A percentile compares a stretch with the other conserved stretches of the same genome.
Evolutionary conservation across 2,113 vertebrate species (phyloP).

Genomic region (Coptodon bakossiorum): DNA sequence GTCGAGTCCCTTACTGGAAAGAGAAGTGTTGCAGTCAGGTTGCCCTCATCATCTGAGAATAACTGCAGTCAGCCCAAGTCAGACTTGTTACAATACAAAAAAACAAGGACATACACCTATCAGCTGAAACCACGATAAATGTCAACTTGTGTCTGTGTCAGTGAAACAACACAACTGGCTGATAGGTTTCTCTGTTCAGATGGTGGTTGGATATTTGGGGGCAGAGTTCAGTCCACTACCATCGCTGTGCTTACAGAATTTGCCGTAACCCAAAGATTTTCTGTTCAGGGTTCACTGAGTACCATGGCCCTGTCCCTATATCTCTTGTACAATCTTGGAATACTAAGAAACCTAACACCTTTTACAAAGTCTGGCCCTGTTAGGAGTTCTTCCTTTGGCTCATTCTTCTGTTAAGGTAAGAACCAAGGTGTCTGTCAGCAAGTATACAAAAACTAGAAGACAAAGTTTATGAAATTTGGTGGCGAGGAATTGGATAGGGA

Average conservation of each 20-base stretch:
- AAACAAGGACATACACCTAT: background rate
- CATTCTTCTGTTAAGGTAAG: background rate
- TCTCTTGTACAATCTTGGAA: background rate
- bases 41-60: background rate
- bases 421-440: background rate
- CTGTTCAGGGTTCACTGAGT: background rate
- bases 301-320: background rate
- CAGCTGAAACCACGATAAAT: background rate
- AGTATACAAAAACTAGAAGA: background rate
- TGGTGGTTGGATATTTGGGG: background rate
- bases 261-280: background rate
- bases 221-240: background rate
- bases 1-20: background rate
- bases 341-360: background rate
- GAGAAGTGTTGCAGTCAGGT: background rate
- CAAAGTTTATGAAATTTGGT: background rate
- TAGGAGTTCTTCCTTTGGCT: background rate
- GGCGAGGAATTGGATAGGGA: background rate
- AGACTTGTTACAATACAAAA: background rate
- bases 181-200: background rate
- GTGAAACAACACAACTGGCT: too few relatives aligned
- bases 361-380: background rate
- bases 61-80: background rate
- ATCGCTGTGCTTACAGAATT: background rate
- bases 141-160: background rate